Evolutionary conservation across 2,113 vertebrate genomes (phyloP).

Genomic region (Zosterops japonicus): DNA sequence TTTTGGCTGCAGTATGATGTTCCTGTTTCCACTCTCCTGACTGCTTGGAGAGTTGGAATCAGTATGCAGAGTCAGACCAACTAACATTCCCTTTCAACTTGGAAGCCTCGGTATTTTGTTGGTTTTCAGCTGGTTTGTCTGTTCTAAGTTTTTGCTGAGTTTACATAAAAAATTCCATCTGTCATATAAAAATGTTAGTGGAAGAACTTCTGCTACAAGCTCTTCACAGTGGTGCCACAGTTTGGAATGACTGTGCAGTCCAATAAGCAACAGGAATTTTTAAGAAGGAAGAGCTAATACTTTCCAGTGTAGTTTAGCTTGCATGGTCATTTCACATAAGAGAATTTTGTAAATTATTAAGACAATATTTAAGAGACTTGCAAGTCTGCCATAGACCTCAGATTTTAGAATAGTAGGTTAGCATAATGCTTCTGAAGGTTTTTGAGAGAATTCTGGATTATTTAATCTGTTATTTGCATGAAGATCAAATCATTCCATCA

Average conservation of each 20-base stretch:
- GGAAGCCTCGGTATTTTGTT: neutral
- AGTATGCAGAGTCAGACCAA: neutral
- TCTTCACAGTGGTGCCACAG: neutral
- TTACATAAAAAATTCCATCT: neutral
- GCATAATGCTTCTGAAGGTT: neutral
- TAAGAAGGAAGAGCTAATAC: neutral
- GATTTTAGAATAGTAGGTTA: neutral
- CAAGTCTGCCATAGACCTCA: neutral
- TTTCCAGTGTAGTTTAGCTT: neutral
- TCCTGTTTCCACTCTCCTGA: neutral
- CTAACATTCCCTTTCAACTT: neutral
- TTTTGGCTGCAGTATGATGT: neutral
- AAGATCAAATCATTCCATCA: neutral
- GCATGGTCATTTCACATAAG: neutral
- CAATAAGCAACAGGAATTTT: neutral
- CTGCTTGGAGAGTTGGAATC: neutral
- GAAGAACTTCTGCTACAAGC: neutral
- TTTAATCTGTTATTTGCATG: neutral
- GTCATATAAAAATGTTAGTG: neutral
- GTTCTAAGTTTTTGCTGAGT: neutral
- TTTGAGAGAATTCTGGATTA: neutral
- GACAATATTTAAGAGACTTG: neutral
- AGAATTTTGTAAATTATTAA: neutral
- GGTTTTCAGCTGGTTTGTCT: neutral
- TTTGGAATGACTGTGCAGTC: neutral